phyloP scores from a whole-genome alignment of 2,888 invertebrate genomes.

The Venustoraphidia nigricollis region DNA sequence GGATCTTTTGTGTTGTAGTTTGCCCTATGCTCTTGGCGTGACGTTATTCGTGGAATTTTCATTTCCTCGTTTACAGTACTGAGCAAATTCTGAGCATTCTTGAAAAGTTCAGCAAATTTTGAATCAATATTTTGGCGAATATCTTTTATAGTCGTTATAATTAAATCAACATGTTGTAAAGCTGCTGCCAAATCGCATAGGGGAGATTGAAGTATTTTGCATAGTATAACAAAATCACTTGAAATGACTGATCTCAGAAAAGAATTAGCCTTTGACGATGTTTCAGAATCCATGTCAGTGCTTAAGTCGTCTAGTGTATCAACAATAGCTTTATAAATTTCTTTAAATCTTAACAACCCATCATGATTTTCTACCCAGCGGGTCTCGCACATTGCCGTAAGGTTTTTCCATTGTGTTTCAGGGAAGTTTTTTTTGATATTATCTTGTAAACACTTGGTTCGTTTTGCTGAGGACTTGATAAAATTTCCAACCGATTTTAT shows the following conservation, averaged over 20 bases:
- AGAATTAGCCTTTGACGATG: slow-evolving; percentile 4
- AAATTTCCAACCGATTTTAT: slow-evolving; percentile 7
- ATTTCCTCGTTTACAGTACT: slow-evolving; percentile 3
- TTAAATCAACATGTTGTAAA: not conserved
- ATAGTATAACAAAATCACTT: slow-evolving; percentile 3
- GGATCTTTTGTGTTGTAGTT: slow-evolving; percentile 4
- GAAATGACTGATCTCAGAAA: too few species aligned
- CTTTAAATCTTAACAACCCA: slow-evolving; percentile 8
- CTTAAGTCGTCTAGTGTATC: slow-evolving; percentile 8
- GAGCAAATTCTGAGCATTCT: slow-evolving; percentile 4
- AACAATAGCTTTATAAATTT: slow-evolving; percentile 8
- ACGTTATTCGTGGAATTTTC: slow-evolving; percentile 2
- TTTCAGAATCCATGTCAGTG: slow-evolving; percentile 12
- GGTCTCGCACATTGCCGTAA: slow-evolving; percentile 6
- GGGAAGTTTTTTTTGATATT: slow-evolving; percentile 4
- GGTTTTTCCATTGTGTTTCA: slow-evolving; percentile 8
- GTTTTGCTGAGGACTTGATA: slow-evolving; percentile 3
- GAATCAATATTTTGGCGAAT: not conserved
- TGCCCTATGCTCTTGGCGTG: slow-evolving; percentile 2
- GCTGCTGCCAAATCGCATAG: slow-evolving; percentile 2
- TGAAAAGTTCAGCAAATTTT: slow-evolving; percentile 1
- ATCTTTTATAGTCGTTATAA: not conserved
- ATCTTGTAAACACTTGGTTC: slow-evolving; percentile 2
- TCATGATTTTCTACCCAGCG: slow-evolving; percentile 9
- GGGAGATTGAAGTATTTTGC: slow-evolving; percentile 8